Evolutionary conservation across 2,113 vertebrate genomes (phyloP).

Genomic region (Nycticryphes semicollaris): DNA sequence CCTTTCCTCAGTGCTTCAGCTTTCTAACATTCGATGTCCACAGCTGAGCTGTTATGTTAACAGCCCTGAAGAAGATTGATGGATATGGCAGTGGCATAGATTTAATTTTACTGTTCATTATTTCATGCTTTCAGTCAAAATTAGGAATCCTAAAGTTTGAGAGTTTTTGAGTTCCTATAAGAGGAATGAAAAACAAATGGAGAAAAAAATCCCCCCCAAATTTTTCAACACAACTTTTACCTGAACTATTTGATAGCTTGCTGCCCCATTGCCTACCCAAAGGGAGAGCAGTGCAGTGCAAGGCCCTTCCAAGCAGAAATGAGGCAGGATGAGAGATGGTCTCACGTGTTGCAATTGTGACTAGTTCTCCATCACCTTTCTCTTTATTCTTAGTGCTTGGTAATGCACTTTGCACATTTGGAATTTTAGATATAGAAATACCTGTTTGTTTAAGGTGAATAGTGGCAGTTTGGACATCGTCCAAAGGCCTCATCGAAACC

Average conservation of each 20-base stretch:
- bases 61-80: not conserved
- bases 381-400: not conserved
- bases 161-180: not conserved
- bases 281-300: not conserved
- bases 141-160: not conserved
- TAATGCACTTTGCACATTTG: not conserved
- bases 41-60: not conserved
- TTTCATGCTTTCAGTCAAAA: not conserved
- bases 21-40: not conserved
- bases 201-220: not conserved
- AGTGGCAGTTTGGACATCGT: not conserved
- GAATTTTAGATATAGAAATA: not conserved
- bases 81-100: not conserved
- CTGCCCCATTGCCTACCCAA: not conserved
- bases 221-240: not conserved
- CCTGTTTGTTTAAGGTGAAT: not conserved
- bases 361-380: not conserved
- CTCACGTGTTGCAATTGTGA: not conserved
- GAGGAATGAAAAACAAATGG: not conserved
- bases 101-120: not conserved
- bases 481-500: not conserved
- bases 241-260: not conserved
- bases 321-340: not conserved
- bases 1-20: not conserved
- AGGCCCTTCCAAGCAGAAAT: not conserved